Evolutionary conservation across 2,888 invertebrate species (phyloP), one percentile per base, ranked within the genome.

Genomic region (Eremobia ochroleuca): DNA sequence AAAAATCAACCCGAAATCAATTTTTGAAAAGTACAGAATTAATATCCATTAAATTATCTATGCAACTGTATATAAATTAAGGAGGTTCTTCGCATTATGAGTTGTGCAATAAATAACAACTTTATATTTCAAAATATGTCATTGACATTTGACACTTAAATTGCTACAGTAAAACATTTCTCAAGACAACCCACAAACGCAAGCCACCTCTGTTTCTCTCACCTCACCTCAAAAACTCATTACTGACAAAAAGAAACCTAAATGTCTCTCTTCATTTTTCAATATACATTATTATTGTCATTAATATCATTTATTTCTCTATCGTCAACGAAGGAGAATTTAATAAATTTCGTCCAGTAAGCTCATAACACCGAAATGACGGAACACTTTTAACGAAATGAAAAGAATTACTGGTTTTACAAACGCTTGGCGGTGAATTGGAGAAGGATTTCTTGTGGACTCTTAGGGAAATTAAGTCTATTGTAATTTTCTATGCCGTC

Each of bases 291-390:
- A 77, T 77, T 83, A 77, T 72, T 64, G 74, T 77, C 81, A 85
- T 87, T 80, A 71, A 85, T 68, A 58, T 75, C 83, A 82, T 85
- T 85, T 82, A 87, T 87, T 82, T 77, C 37, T 67, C 49, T 34
- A 46, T 37, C 66, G 81, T 85, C 86, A 85, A 77, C 73, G 71
- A 58, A 61, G 46, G 52, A 31, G 46, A 85, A 73, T 77, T 87
- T 86, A 88, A 85, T 87, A 88, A 87, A 88, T 87, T 87, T 77
- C 66, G 76, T 43, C 74, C 73, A 72, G 74, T 81, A 78, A 85
- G 81, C 81, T 78, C 37, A 59, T 72, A 82, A 71, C 71, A 75
- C 77, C 52, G n/a, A 75, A 85, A 84, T 85, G 78, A 73, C 76
- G n/a, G 58, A 81, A 85, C 64, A 86, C 79, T 87, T 82, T 86